A percentile compares a stretch with the other conserved stretches of the same genome.
Conservation (phyloP, 2,888 invertebrate species). For the Agapetus fuscipes region DNA sequence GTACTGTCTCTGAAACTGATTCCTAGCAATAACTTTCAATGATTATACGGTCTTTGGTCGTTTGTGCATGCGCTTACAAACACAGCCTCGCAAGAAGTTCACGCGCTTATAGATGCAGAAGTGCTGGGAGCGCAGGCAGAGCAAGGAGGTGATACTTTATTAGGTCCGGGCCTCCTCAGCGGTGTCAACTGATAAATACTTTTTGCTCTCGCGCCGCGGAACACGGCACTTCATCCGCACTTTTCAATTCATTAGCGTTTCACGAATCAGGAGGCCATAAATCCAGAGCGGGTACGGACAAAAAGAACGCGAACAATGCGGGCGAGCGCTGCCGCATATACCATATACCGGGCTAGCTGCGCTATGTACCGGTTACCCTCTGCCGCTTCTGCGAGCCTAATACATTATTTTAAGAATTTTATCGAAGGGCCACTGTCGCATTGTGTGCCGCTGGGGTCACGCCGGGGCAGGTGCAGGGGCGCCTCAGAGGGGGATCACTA, state of each 20-base stretch:
- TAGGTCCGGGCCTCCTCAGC: no score
- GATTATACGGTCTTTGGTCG: no score
- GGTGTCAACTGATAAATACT: conserved; percentile 13
- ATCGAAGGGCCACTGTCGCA: conserved; percentile 21
- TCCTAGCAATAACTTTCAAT: no score
- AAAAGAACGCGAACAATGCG: conserved; percentile 16
- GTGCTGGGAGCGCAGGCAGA: no score
- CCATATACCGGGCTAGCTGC: neutral
- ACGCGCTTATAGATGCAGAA: no score
- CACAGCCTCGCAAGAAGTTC: no score
- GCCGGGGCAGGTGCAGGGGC: conserved; percentile 15
- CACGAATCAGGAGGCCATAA: conserved; percentile 19
- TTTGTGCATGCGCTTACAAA: no score
- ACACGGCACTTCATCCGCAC: conserved; percentile 15
- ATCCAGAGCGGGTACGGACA: conserved; percentile 13
- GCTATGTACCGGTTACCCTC: neutral
- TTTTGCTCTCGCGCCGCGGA: conserved; percentile 4
- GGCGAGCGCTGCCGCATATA: neutral
- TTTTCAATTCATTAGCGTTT: conserved; percentile 22
- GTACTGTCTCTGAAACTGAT: no score
- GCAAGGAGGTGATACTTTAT: no score
- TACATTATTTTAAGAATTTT: conserved; percentile 22
- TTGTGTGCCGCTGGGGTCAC: conserved; percentile 21
- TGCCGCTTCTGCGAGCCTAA: conserved; percentile 5
- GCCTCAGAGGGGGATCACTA: no score